These are phyloP conservation scores for Hypselothyrea guttata DNA, from an alignment of 2,888 invertebrate genomes.

Conservation along the genomic window DNA sequence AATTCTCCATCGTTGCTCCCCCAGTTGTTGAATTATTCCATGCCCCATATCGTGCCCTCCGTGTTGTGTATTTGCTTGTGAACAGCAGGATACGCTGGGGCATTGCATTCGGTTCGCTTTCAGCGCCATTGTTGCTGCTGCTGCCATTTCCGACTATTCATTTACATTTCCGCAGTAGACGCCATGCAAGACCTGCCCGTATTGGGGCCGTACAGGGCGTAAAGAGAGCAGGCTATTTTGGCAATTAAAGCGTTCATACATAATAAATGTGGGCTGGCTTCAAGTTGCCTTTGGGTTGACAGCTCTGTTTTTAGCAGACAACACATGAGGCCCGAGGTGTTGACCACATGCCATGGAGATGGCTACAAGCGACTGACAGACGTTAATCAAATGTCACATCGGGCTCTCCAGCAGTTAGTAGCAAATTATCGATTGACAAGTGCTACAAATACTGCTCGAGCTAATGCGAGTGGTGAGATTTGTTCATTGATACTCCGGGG, in stretches of 20 bases:
- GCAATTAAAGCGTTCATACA: conserved; percentile 39
- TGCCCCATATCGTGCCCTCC: too few relatives aligned
- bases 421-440: too few relatives aligned
- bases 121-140: conserved; percentile 23
- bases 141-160: conserved; percentile 56
- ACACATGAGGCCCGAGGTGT: conserved; percentile 38
- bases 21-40: too few relatives aligned
- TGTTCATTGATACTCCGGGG: not conserved
- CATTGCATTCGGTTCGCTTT: conserved; percentile 46
- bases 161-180: conserved; percentile 55
- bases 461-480: too few relatives aligned
- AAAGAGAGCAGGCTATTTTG: conserved; percentile 14
- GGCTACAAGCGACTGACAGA: conserved; percentile 33
- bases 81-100: conserved; percentile 38
- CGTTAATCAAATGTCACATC: conserved; percentile 66
- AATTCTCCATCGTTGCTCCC: too few relatives aligned
- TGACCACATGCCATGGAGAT: conserved; percentile 16
- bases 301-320: conserved; percentile 33
- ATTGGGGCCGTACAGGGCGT: not conserved
- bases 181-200: not conserved
- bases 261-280: conserved; percentile 14
- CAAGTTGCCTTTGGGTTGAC: conserved; percentile 11
- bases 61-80: not conserved
- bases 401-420: not conserved
- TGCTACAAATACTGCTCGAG: too few relatives aligned